Percentiles rank a stretch among this genome's conserved stretches.
phyloP scores from a whole-genome alignment of 1,140 invertebrate species.

The Drosophila pandora region DNA sequence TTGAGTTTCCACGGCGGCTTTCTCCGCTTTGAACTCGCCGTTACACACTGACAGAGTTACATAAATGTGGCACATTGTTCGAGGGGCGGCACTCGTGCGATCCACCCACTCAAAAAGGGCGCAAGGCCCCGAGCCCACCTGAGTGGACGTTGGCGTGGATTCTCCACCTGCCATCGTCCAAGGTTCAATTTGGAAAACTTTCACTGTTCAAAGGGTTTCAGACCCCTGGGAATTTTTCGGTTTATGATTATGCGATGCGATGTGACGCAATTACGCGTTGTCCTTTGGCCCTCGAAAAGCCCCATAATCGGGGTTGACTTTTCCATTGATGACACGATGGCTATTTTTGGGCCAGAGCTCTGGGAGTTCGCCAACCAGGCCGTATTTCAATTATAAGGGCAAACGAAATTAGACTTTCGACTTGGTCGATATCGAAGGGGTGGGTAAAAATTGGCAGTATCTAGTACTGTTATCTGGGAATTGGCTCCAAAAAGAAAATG shows the following conservation, averaged over 20 bases:
- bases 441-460: slow-evolving; percentile 22
- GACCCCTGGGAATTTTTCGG: slow-evolving; percentile 23
- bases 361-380: slow-evolving; percentile 54
- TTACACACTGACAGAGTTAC: slow-evolving; percentile 7
- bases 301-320: slow-evolving; percentile 34
- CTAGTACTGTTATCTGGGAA: slow-evolving; percentile 59
- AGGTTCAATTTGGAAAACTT: slow-evolving; percentile 36
- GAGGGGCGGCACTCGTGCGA: slow-evolving; percentile 21
- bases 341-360: slow-evolving; percentile 52
- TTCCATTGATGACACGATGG: slow-evolving; percentile 70
- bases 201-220: slow-evolving; percentile 42
- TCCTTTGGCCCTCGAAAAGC: slow-evolving; percentile 29
- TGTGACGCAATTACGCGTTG: slow-evolving; percentile 34
- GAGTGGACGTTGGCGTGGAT: slow-evolving; percentile 8
- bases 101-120: slow-evolving; percentile 35
- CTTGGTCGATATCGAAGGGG: slow-evolving; percentile 55
- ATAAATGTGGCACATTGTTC: slow-evolving; percentile 28
- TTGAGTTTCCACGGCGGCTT: slow-evolving; percentile 35
- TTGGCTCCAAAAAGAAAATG: slow-evolving; percentile 54
- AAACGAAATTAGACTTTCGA: slow-evolving; percentile 73
- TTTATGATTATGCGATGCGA: slow-evolving; percentile 31
- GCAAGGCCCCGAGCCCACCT: slow-evolving; percentile 9
- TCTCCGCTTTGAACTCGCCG: slow-evolving; percentile 39
- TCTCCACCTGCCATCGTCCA: slow-evolving; percentile 30
- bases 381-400: slow-evolving; percentile 70